Conservation (phyloP, 2,888 invertebrate genomes). For the Ecdyonurus torrentis region DNA sequence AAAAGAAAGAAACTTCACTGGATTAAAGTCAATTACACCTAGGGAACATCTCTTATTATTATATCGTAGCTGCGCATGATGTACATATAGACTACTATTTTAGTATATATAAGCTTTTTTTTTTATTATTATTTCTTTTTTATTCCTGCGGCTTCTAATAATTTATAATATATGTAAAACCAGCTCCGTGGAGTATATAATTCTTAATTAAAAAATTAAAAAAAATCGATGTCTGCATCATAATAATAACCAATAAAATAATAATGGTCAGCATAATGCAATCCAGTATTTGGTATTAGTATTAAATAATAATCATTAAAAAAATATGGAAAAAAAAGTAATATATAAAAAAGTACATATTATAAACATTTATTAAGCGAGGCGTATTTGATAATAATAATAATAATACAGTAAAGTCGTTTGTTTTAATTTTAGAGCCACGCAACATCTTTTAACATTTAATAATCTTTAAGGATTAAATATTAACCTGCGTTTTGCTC, state of each 20-base stretch:
- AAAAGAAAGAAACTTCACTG: too few relatives aligned
- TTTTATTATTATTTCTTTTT: too few relatives aligned
- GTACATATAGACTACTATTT: background rate
- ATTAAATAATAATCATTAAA: background rate
- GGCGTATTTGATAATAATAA: too few relatives aligned
- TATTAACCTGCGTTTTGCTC: background rate
- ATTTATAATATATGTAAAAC: background rate
- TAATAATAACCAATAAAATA: background rate
- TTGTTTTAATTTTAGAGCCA: background rate
- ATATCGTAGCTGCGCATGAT: background rate
- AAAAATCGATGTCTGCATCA: background rate
- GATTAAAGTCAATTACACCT: background rate
- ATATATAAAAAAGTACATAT: too few relatives aligned
- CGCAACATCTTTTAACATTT: background rate
- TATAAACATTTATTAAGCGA: background rate
- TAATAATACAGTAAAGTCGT: too few relatives aligned
- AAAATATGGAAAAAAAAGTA: too few relatives aligned
- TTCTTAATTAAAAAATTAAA: background rate
- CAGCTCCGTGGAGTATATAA: background rate
- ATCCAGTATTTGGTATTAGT: background rate
- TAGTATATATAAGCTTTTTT: background rate
- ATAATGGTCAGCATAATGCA: background rate
- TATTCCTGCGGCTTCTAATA: background rate
- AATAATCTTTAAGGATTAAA: background rate
- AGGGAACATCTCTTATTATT: background rate